Conservation (phyloP, 2,797 vertebrate species). For the Pantherophis alleghaniensis region DNA sequence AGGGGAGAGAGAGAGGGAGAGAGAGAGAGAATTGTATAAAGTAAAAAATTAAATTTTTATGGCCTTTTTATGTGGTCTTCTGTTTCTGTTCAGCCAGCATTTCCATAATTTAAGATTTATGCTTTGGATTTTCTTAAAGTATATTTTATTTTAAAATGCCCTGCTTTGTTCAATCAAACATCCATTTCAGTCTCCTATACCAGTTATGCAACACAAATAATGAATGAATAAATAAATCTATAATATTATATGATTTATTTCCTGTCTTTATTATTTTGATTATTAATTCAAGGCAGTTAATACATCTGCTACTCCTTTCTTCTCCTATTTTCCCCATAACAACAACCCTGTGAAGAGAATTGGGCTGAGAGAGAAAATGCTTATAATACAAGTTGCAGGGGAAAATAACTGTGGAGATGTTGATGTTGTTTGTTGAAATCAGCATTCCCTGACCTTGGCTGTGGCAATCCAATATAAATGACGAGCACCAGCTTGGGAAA, state of each 20-base stretch:
- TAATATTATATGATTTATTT: not conserved
- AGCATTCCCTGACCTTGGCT: not conserved
- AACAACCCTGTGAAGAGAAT: too few species aligned
- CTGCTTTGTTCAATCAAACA: not conserved
- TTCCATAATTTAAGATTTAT: not conserved
- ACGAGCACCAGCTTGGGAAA: not conserved
- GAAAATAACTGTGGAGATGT: not conserved
- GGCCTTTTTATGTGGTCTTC: not conserved
- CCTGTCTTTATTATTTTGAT: not conserved
- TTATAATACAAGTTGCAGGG: not conserved
- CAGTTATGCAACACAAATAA: not conserved
- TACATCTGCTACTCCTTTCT: not conserved
- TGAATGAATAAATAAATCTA: not conserved
- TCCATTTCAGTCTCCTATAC: not conserved
- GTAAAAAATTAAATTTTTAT: not conserved
- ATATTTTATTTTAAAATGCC: not conserved
- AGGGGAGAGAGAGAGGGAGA: fast-evolving
- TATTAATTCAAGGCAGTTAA: not conserved
- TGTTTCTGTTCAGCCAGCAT: not conserved
- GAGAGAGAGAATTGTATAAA: not conserved
- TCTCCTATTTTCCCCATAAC: too few species aligned
- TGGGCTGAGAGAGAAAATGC: not conserved
- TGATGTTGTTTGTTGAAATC: not conserved
- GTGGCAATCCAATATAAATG: not conserved
- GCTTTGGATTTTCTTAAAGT: not conserved